phyloP scores from a whole-genome alignment of 2,797 vertebrate species.

The Neosilurus mollespiculum region DNA sequence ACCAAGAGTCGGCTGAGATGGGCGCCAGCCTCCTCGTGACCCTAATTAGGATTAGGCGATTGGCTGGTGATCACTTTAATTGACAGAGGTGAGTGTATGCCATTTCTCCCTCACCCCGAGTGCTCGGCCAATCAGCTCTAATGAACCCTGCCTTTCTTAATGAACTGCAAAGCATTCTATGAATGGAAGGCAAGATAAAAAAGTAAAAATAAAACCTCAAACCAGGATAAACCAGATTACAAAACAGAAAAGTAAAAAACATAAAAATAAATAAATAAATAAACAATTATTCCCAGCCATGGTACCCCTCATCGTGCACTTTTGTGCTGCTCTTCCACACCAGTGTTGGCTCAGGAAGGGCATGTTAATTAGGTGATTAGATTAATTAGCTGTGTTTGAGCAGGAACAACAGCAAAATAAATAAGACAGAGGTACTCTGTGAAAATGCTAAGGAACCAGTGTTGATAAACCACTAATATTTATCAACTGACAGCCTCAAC shows the following conservation, averaged over 20 bases:
- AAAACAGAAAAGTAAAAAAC: background rate
- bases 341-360: background rate
- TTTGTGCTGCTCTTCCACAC: background rate
- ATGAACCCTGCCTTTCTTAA: background rate
- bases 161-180: background rate
- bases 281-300: background rate
- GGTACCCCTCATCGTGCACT: background rate
- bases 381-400: conserved; percentile 5
- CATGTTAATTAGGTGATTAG: background rate
- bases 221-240: background rate
- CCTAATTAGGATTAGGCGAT: no score
- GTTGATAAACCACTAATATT: background rate
- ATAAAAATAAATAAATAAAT: no score
- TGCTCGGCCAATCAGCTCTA: no score
- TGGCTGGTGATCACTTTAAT: no score
- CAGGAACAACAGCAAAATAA: background rate
- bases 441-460: background rate
- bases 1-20: no score
- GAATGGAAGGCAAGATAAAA: background rate
- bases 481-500: background rate
- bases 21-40: no score
- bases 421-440: background rate
- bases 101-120: no score
- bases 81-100: no score
- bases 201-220: no score